phyloP scores from a whole-genome alignment of 2,888 invertebrate genomes.

The Thecocarcelia acutangulata region DNA sequence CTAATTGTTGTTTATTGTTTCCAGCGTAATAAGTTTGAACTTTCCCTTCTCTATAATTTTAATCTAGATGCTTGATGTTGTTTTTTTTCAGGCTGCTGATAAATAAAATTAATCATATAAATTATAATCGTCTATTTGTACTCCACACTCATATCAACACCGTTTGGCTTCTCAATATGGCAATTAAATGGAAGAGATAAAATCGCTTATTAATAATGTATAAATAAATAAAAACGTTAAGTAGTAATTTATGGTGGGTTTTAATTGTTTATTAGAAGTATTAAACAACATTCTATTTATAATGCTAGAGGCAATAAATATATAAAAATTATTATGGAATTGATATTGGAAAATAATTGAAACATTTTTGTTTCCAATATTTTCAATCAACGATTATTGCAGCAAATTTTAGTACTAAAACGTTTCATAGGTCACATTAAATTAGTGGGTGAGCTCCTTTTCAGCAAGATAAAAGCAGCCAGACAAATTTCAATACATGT shows the following conservation, averaged over 20 bases:
- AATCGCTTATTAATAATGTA: slow-evolving; percentile 18
- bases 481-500: too few relatives aligned
- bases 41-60: slow-evolving; percentile 28
- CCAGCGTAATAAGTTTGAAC: neutral
- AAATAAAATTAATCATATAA: slow-evolving; percentile 60
- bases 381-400: neutral
- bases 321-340: slow-evolving; percentile 7
- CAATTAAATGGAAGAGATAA: slow-evolving; percentile 57
- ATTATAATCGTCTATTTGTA: slow-evolving; percentile 29
- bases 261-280: slow-evolving; percentile 28
- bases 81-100: slow-evolving; percentile 11
- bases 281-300: neutral
- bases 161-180: slow-evolving; percentile 45
- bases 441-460: too few relatives aligned
- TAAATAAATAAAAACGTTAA: slow-evolving; percentile 1
- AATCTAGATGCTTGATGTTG: neutral
- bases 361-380: neutral
- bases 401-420: too few relatives aligned
- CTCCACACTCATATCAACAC: slow-evolving; percentile 52
- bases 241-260: slow-evolving; percentile 21
- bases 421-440: too few relatives aligned
- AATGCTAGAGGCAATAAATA: slow-evolving; percentile 1
- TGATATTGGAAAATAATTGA: neutral
- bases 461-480: too few relatives aligned
- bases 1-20: slow-evolving; percentile 71